These are phyloP conservation scores for Nettapus auritus DNA, from an alignment of 2,113 vertebrate genomes.

Conservation along the genomic window DNA sequence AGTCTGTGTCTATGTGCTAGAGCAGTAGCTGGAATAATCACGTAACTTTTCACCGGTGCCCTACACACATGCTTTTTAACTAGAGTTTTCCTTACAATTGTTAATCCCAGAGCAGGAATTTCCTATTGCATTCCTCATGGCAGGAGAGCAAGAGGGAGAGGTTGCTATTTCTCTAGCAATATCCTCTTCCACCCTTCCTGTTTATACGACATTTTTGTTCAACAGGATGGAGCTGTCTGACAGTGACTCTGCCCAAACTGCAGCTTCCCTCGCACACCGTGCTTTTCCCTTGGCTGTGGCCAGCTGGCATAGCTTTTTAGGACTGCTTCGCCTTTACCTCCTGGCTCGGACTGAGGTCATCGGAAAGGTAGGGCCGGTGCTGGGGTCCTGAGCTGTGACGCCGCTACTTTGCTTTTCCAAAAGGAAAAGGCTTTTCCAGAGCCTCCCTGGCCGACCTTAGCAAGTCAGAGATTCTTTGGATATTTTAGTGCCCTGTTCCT, in stretches of 20 bases:
- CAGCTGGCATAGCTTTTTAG: accelerated
- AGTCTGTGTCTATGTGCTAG: neutral
- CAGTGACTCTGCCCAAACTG: neutral
- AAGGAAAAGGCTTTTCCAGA: neutral
- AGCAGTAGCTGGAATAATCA: neutral
- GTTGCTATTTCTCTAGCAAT: conserved; percentile 34
- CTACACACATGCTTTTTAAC: neutral
- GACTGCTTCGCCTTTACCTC: neutral
- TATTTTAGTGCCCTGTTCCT: neutral
- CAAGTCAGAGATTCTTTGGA: neutral
- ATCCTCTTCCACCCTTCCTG: conserved; percentile 71
- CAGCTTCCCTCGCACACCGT: neutral
- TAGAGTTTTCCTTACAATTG: conserved; percentile 28
- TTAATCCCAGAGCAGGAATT: conserved; percentile 51
- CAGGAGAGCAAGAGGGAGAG: conserved; percentile 56
- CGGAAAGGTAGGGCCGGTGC: neutral
- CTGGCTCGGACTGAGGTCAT: neutral
- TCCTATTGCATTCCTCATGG: conserved; percentile 60
- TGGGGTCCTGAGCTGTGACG: neutral
- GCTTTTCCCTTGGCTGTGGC: neutral
- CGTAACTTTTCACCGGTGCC: neutral
- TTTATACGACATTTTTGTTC: conserved; percentile 54
- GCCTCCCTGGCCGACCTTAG: neutral
- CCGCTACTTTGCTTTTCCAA: neutral
- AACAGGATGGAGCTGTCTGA: neutral